Evolutionary conservation across 92 coral and sea anemone species (phyloP).

Genomic region (Hydrozoanthus gracilis): DNA sequence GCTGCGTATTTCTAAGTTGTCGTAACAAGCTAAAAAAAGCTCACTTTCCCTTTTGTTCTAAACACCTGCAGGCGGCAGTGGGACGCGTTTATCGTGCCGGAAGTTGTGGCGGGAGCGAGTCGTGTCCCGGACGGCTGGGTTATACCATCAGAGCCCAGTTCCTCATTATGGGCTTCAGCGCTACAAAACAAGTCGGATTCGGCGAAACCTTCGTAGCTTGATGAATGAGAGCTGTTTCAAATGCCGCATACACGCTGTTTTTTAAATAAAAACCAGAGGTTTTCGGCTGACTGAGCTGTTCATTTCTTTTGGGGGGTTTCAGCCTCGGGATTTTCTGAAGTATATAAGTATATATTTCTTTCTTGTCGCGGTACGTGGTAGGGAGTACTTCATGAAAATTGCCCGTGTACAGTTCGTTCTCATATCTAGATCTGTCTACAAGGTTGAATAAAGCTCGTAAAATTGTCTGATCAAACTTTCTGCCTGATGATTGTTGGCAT

Average conservation of each 20-base stretch:
- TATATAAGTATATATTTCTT: too few species aligned
- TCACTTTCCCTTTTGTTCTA: background rate
- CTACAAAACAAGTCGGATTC: slow-evolving; percentile 2
- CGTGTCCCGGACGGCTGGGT: slow-evolving; percentile 80
- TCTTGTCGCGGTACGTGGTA: too few species aligned
- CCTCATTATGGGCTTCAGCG: slow-evolving; percentile 67
- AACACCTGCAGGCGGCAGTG: slow-evolving; percentile 75
- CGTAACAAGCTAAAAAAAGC: background rate
- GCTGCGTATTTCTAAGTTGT: background rate
- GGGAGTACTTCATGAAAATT: too few species aligned
- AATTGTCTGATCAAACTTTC: too few species aligned
- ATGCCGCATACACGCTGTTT: too few species aligned
- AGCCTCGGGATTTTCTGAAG: too few species aligned
- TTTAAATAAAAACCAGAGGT: background rate
- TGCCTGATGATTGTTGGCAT: too few species aligned
- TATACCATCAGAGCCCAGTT: slow-evolving; percentile 64
- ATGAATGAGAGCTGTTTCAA: too few species aligned
- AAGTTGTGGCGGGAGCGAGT: slow-evolving; percentile 69
- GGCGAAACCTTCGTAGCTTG: background rate
- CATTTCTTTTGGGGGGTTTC: background rate
- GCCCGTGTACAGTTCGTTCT: too few species aligned
- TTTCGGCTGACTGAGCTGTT: background rate
- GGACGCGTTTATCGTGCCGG: slow-evolving; percentile 85
- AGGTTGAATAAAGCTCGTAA: too few species aligned
- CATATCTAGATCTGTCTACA: too few species aligned